Evolutionary conservation across 2,888 invertebrate species (phyloP).

Genomic region (Linnaemya vulpina): DNA sequence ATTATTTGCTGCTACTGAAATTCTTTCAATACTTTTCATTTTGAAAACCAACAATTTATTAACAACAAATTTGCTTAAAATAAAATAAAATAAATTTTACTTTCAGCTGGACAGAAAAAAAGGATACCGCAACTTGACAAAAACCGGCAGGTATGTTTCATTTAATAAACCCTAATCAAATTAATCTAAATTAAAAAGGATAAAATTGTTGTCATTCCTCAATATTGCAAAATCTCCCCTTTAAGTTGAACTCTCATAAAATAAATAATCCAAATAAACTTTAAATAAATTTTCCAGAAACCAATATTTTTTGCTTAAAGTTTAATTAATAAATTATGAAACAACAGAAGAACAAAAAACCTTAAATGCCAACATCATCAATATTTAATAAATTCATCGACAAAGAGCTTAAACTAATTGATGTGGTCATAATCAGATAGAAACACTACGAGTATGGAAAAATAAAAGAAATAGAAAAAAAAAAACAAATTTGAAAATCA

Average conservation of each 20-base stretch:
- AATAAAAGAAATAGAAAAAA: not conserved
- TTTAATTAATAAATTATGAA: constrained; percentile 24
- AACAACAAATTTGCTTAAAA: not conserved
- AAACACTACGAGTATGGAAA: constrained; percentile 8
- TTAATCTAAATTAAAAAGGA: not conserved
- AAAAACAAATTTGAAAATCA: constrained; percentile 26
- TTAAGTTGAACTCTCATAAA: not conserved
- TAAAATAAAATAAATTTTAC: too few relatives aligned
- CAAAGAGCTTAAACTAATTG: constrained; percentile 63
- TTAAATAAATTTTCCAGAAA: constrained; percentile 33
- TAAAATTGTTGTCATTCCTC: constrained; percentile 5
- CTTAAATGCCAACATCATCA: constrained; percentile 1
- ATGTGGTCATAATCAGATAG: constrained; percentile 66
- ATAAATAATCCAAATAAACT: constrained; percentile 14
- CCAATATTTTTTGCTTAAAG: not conserved
- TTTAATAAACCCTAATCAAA: constrained; percentile 16
- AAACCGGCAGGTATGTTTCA: not conserved
- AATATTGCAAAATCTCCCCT: constrained; percentile 11
- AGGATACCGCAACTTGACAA: not conserved
- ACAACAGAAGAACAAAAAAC: not conserved
- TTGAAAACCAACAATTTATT: not conserved
- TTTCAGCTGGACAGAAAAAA: not conserved
- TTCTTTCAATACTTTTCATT: not conserved
- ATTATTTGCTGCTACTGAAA: too few relatives aligned
- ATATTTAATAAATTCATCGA: constrained; percentile 52